Evolutionary conservation across 2,888 invertebrate species (phyloP), one percentile per base, ranked within the genome.

Genomic region (Odontocolon sp.): DNA sequence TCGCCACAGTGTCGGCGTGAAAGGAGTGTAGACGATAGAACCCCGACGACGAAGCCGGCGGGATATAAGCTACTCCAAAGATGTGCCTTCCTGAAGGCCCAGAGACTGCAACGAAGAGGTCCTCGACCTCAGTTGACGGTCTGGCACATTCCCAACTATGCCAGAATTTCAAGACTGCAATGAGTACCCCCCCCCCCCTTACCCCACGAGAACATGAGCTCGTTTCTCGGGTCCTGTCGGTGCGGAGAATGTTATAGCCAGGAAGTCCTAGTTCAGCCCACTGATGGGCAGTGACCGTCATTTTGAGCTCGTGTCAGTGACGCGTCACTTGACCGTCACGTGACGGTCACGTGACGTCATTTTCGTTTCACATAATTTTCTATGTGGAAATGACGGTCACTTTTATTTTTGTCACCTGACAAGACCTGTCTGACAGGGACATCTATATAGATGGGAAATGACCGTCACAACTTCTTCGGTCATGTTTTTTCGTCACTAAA

Each of bases 281-380:
- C n/a, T n/a, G n/a, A n/a, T n/a, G n/a, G n/a, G 52, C 23, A 42
- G 11, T 54, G 47, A 45, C 9, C 11, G 38, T 9, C 18, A 26
- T n/a, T 16, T 66, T 11, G 31, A 38, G 18, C 0, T 28, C 18
- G 18, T 8, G n/a, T n/a, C n/a, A n/a, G n/a, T n/a, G n/a, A n/a
- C n/a, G n/a, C n/a, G n/a, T n/a, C n/a, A n/a, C n/a, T n/a, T n/a
- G n/a, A n/a, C n/a, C n/a, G 38, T 38, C 11, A 38, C 38, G 38
- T 38, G 38, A 38, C 38, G 11, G 23, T 47, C 50, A 50, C 26
- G 26, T 50, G 5, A 50, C 50, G 50, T 50, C 2, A 50, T 50
- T 50, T 26, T 11, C n/a, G 9, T 50, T 50, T 11, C 5, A 9
- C 26, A 11, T 11, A 2, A 50, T 50, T 50, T 26, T 50, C 23